phyloP scores from a whole-genome alignment of 2,797 vertebrate genomes.

The Hafferia zeledoni region DNA sequence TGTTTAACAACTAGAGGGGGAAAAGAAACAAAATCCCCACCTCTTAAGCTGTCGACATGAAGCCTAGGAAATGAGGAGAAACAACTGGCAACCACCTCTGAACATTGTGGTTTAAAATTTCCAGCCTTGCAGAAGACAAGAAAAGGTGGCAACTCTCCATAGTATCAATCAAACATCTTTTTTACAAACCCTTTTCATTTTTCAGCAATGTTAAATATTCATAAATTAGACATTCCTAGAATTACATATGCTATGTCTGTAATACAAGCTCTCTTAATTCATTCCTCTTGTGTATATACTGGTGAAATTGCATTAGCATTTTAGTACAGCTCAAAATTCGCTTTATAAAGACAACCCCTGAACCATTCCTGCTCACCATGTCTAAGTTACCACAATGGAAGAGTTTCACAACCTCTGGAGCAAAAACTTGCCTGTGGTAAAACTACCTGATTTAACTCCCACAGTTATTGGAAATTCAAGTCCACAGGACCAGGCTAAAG shows the following conservation, averaged over 20 bases:
- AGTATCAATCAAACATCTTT: neutral
- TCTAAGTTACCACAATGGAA: neutral
- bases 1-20: neutral
- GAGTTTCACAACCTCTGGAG: neutral
- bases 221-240: constrained; percentile 4
- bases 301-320: neutral
- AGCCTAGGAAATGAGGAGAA: constrained; percentile 8
- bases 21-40: neutral
- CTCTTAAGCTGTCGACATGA: neutral
- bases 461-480: neutral
- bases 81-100: neutral
- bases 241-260: neutral
- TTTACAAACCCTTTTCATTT: neutral
- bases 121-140: constrained; percentile 16
- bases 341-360: neutral
- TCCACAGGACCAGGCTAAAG: neutral
- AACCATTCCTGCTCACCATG: neutral
- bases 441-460: neutral
- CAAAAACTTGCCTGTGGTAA: neutral
- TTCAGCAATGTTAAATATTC: neutral
- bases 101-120: neutral
- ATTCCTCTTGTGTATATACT: neutral
- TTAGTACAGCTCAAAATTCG: neutral
- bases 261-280: constrained; percentile 3
- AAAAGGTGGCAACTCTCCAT: neutral